A percentile compares a stretch with the other conserved stretches of the same genome.
phyloP scores from a whole-genome alignment of 2,797 vertebrate species.

The Scleropages formosus region DNA sequence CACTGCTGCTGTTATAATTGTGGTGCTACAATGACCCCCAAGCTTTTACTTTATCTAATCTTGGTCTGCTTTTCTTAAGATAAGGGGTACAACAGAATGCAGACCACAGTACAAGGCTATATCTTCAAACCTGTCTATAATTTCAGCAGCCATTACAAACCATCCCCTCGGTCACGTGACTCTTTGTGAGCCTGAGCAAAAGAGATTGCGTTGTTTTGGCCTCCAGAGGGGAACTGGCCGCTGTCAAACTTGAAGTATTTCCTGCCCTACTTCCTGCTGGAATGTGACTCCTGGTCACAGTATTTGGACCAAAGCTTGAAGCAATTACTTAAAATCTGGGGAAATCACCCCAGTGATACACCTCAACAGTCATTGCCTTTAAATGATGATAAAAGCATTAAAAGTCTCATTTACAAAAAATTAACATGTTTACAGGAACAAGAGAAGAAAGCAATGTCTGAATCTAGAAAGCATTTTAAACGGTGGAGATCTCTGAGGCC shows the following conservation, averaged over 20 bases:
- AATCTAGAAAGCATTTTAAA: background rate
- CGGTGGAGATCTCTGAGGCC: background rate
- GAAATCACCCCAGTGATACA: slow-evolving; percentile 60
- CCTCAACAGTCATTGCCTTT: slow-evolving; percentile 57
- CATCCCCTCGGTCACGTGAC: background rate
- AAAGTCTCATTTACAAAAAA: slow-evolving; percentile 27
- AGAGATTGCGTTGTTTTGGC: slow-evolving; percentile 15
- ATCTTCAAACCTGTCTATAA: slow-evolving; percentile 23
- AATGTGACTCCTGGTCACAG: slow-evolving; percentile 61
- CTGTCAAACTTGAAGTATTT: slow-evolving; percentile 63
- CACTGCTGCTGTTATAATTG: no score
- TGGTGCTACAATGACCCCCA: background rate
- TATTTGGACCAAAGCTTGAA: slow-evolving; percentile 65
- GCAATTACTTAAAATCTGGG: slow-evolving; percentile 62
- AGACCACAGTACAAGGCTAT: background rate
- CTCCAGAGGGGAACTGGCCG: background rate
- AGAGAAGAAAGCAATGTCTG: background rate
- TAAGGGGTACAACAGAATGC: slow-evolving; percentile 19
- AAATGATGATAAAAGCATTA: slow-evolving; percentile 64
- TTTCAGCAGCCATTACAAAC: background rate
- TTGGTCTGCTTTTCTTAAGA: slow-evolving; percentile 15
- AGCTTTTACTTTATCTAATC: slow-evolving; percentile 27
- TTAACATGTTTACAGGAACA: background rate
- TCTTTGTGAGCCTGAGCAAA: background rate
- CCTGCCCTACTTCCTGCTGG: slow-evolving; percentile 61